phyloP scores from a whole-genome alignment of 2,797 vertebrate species.

The Chromobotia macracanthus region DNA sequence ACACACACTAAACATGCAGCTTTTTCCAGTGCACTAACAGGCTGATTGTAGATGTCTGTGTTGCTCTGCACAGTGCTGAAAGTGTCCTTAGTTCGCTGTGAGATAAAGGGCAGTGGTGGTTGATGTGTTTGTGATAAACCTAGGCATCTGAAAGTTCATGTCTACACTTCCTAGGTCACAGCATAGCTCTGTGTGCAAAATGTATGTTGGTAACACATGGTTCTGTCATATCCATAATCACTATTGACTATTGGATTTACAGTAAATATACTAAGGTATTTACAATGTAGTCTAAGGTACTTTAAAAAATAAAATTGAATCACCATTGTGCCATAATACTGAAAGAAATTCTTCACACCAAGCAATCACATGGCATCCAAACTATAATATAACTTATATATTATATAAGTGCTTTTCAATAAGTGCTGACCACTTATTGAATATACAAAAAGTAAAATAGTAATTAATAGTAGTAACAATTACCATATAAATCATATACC shows the following conservation, averaged over 20 bases:
- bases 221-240: not conserved
- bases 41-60: constrained; percentile 48
- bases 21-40: constrained; percentile 50
- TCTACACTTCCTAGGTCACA: not conserved
- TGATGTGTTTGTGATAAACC: constrained; percentile 49
- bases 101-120: constrained; percentile 48
- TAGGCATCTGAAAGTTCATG: not conserved
- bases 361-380: too few relatives aligned
- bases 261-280: too few relatives aligned
- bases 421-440: not conserved
- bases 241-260: too few relatives aligned
- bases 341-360: too few relatives aligned
- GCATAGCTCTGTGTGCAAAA: too few relatives aligned
- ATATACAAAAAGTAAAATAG: not conserved
- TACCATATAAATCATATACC: not conserved
- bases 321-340: too few relatives aligned
- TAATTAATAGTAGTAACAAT: not conserved
- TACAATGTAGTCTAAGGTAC: too few relatives aligned
- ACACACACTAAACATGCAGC: constrained; percentile 46
- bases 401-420: too few relatives aligned
- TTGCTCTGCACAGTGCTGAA: constrained; percentile 51
- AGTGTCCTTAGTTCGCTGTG: constrained; percentile 66
- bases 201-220: not conserved
- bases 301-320: too few relatives aligned
- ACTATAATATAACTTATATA: too few relatives aligned